A percentile compares a stretch with the other conserved stretches of the same genome.
phyloP scores from a whole-genome alignment of 2,888 invertebrate genomes.

The Campoplex capitator region DNA sequence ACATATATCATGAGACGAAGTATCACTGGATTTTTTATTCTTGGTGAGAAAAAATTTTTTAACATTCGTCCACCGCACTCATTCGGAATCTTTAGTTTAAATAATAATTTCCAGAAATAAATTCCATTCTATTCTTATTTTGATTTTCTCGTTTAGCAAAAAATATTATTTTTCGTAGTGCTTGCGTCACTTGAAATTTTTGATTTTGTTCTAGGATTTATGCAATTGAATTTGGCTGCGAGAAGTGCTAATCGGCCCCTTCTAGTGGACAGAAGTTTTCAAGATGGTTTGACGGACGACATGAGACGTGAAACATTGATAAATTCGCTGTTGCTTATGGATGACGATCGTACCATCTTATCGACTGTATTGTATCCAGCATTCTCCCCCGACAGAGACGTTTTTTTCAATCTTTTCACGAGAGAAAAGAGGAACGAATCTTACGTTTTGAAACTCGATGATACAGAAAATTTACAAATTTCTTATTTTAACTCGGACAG shows the following conservation, averaged over 20 bases:
- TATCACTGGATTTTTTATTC: constrained; percentile 14
- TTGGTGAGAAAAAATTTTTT: constrained; percentile 36
- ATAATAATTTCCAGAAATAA: no score
- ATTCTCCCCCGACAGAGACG: constrained; percentile 69
- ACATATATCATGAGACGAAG: constrained; percentile 26
- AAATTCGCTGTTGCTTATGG: constrained; percentile 49
- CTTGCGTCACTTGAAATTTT: not conserved
- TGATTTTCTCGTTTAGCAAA: no score
- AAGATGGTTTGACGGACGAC: constrained; percentile 38
- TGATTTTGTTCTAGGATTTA: constrained; percentile 34
- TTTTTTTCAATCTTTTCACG: constrained; percentile 77
- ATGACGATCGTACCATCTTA: constrained; percentile 61
- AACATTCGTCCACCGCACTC: not conserved
- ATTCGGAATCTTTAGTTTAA: no score
- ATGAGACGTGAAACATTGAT: constrained; percentile 52
- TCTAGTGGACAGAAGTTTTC: constrained; percentile 39
- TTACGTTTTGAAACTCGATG: constrained; percentile 69
- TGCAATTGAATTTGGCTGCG: constrained; percentile 28
- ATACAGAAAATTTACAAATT: constrained; percentile 66
- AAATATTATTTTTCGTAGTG: not conserved
- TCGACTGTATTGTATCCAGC: constrained; percentile 61
- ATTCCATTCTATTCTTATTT: no score
- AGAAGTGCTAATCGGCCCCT: constrained; percentile 35
- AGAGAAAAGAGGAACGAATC: constrained; percentile 71
- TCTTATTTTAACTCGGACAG: constrained; percentile 72